Percentiles rank a stretch among this genome's conserved stretches.
phyloP scores from a whole-genome alignment of 2,888 invertebrate genomes.

The Tetrapedia diversipes region DNA sequence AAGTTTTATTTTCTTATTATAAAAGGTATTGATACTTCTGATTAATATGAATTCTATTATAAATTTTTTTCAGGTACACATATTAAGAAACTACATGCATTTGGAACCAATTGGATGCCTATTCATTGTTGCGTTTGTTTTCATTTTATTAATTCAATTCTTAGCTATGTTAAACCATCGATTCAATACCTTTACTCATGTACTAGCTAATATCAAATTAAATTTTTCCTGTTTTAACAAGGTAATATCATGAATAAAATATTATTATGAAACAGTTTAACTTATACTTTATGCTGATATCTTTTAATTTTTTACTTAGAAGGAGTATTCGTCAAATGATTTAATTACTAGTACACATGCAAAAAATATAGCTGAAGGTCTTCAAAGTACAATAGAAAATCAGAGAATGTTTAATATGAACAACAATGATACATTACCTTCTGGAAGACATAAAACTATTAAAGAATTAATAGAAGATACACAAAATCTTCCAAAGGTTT shows the following conservation, averaged over 20 bases:
- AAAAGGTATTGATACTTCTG: slow-evolving; percentile 6
- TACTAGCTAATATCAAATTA: slow-evolving; percentile 94
- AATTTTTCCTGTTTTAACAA: slow-evolving; percentile 88
- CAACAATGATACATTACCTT: slow-evolving; percentile 79
- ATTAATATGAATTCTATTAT: neutral
- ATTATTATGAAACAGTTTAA: slow-evolving; percentile 5
- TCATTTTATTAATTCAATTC: slow-evolving; percentile 86
- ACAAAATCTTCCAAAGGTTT: slow-evolving; percentile 92
- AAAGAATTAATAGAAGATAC: slow-evolving; percentile 94
- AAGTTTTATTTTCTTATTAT: slow-evolving; percentile 47
- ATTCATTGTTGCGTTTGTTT: slow-evolving; percentile 86
- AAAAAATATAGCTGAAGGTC: slow-evolving; percentile 93
- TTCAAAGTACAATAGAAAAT: slow-evolving; percentile 91
- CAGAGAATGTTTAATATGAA: slow-evolving; percentile 30
- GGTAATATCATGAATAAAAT: slow-evolving; percentile 82
- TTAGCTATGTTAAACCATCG: slow-evolving; percentile 87
- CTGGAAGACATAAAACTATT: slow-evolving; percentile 92
- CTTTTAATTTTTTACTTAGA: slow-evolving; percentile 82
- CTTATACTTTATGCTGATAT: slow-evolving; percentile 5
- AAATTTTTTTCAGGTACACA: slow-evolving; percentile 75
- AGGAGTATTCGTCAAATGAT: slow-evolving; percentile 92
- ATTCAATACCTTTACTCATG: slow-evolving; percentile 86
- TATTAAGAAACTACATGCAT: slow-evolving; percentile 83
- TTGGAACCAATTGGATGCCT: slow-evolving; percentile 86
- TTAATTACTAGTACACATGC: slow-evolving; percentile 89